Conservation (phyloP, 2,113 vertebrate species). For the Sakesphorus luctuosus region DNA sequence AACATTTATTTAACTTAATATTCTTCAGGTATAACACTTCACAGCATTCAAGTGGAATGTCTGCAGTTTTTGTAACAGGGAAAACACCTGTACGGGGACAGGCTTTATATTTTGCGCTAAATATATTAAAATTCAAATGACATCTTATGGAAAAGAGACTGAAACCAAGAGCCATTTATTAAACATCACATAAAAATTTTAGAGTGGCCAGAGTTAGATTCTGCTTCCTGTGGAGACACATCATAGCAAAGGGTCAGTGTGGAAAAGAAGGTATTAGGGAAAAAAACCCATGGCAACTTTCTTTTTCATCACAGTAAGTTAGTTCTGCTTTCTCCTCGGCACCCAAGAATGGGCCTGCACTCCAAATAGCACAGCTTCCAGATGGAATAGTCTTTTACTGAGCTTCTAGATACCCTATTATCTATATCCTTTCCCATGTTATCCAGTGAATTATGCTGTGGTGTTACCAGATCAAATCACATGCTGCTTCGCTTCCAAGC, state of each 20-base stretch:
- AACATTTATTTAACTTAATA: not conserved
- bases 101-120: constrained; percentile 3
- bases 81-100: not conserved
- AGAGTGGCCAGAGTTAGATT: not conserved
- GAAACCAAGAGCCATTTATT: constrained; percentile 23
- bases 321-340: not conserved
- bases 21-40: not conserved
- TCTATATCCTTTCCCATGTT: not conserved
- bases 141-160: not conserved
- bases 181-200: constrained; percentile 5
- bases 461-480: not conserved
- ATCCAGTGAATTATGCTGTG: not conserved
- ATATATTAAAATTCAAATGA: constrained; percentile 15
- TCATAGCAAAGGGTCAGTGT: not conserved
- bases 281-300: not conserved
- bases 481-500: not conserved
- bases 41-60: not conserved
- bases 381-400: not conserved
- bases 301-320: not conserved
- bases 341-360: not conserved
- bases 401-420: not conserved
- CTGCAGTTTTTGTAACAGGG: not conserved
- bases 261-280: not conserved
- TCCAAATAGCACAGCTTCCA: not conserved
- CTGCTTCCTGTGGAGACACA: not conserved